These are phyloP conservation scores for Sitophilus oryzae DNA, from an alignment of 1,140 invertebrate genomes.

Conservation along the genomic window DNA sequence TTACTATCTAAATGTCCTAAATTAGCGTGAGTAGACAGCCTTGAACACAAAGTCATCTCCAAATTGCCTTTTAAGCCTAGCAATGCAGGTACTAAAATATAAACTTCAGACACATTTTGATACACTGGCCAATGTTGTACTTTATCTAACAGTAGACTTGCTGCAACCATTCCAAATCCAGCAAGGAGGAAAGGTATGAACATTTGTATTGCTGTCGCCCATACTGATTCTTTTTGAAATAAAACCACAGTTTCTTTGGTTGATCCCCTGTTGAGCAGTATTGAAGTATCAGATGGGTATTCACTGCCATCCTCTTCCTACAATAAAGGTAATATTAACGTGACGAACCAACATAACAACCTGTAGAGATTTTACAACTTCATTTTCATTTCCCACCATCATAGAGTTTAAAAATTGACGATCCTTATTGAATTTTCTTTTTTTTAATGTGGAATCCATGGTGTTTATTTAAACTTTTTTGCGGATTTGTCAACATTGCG, in stretches of 20 bases:
- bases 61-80: constrained; percentile 94
- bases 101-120: constrained; percentile 76
- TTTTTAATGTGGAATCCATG: constrained; percentile 5
- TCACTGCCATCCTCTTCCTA: neutral
- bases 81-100: constrained; percentile 89
- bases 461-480: neutral
- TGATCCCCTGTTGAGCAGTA: neutral
- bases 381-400: constrained; percentile 1
- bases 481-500: neutral
- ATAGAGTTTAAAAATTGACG: neutral
- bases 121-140: constrained; percentile 89
- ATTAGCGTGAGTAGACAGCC: constrained; percentile 86
- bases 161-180: constrained; percentile 87
- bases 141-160: constrained; percentile 75
- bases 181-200: constrained; percentile 85
- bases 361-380: neutral
- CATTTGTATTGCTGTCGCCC: constrained; percentile 73
- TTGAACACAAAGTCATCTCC: constrained; percentile 94
- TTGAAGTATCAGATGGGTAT: constrained; percentile 1
- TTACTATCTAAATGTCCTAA: constrained; percentile 67
- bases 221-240: constrained; percentile 45
- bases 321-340: neutral
- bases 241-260: neutral
- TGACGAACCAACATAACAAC: neutral
- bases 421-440: constrained; percentile 8